Base-by-base conservation (phyloP, 2,888 invertebrate species). In the Drosophila tanythrix region DNA sequence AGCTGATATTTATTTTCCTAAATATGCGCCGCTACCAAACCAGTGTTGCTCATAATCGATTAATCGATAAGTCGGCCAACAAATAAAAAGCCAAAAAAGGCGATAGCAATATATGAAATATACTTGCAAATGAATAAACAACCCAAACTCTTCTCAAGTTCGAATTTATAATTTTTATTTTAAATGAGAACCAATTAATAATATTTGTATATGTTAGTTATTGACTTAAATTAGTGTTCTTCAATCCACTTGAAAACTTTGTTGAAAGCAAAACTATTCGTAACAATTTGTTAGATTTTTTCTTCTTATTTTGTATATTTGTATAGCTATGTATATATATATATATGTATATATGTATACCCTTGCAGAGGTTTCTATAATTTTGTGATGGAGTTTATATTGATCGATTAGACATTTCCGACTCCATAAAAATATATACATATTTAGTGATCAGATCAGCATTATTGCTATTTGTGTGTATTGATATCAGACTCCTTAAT, bases 121-220 rank as follows among this genome's bases (percentile, higher is more conserved):
- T 21, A 21, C 21, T 21, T 21, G 21, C 1, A 21, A n/a, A 11
- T 5, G 10, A n/a, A 56, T 76, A 62, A 48, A 52, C 43, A 72
- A 76, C 58, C 72, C 76, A 67, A 64, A 50, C 31, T 25, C 25
- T 31, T 25, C 13, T 51, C 2, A 15, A 29, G 3, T 52, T 53
- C 11, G 4, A 52, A 51, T 58, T 52, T 52, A 63, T 38, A 66
- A 35, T 27, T 38, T 76, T 76, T 65, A 64, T 61, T 76, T 31
- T 25, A 50, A 62, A 55, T 18, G n/a, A 27, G 35, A 60, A 38
- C 50, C 36, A 60, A 57, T 67, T 33, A 33, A 58, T 68, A 43
- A 40, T 76, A 72, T 51, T 48, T 46, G 2, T 50, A 33, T 56
- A 38, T 33, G 33, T 50, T 25, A 21, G 38, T 35, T 60, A 40